Conservation (phyloP, 2,888 invertebrate species). For the Embidobia sp. region DNA sequence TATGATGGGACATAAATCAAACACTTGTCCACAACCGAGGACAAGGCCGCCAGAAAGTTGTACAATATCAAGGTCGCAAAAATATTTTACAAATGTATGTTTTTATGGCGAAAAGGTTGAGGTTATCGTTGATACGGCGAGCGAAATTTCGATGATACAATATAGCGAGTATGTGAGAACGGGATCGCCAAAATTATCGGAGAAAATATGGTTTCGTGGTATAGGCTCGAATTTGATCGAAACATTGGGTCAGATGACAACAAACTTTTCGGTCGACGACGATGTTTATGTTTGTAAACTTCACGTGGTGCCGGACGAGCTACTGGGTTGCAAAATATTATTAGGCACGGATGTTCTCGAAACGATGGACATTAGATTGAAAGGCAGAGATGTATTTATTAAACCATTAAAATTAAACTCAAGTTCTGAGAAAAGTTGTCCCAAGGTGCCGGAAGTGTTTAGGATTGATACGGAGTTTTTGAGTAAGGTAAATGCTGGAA, state of each 20-base stretch:
- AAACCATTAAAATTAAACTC: not conserved
- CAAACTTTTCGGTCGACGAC: not conserved
- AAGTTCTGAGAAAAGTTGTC: too few species aligned
- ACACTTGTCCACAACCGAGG: too few species aligned
- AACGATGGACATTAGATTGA: too few species aligned
- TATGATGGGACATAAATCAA: too few species aligned
- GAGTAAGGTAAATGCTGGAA: too few species aligned
- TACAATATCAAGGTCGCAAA: too few species aligned
- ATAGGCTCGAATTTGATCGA: not conserved
- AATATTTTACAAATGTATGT: too few species aligned
- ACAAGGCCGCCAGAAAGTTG: too few species aligned
- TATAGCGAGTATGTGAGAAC: not conserved
- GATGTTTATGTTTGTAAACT: not conserved
- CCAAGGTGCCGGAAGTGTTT: too few species aligned
- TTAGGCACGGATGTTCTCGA: not conserved
- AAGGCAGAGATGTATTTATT: too few species aligned
- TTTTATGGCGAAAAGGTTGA: not conserved
- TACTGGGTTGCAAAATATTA: not conserved
- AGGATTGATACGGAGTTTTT: too few species aligned
- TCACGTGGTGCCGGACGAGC: not conserved
- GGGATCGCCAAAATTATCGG: not conserved
- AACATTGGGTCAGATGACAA: not conserved
- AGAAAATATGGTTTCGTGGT: too few species aligned
- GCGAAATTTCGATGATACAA: not conserved
- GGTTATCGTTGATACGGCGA: not conserved